Percentiles rank a stretch among this genome's conserved stretches.
Evolutionary conservation across 2,888 invertebrate genomes (phyloP).

Genomic region (Apotomis turbidana): DNA sequence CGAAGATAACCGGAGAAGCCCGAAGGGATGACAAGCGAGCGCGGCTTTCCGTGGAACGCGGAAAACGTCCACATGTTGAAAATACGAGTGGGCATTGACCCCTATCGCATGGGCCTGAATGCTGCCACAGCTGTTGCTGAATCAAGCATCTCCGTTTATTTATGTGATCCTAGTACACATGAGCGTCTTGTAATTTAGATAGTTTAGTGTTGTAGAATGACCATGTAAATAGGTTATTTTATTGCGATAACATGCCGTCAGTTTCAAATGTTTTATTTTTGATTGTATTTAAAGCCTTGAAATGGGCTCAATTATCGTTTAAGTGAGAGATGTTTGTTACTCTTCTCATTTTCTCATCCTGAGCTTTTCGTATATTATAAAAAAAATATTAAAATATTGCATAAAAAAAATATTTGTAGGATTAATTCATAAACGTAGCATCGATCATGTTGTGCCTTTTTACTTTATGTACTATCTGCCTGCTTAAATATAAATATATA

Average conservation of each 20-base stretch:
- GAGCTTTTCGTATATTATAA: no score
- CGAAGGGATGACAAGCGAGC: constrained; percentile 77
- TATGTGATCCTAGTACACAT: constrained; percentile 57
- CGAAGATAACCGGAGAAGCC: constrained; percentile 69
- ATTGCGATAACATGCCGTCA: not conserved
- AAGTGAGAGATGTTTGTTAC: no score
- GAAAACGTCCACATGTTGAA: constrained; percentile 83
- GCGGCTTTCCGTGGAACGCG: constrained; percentile 82
- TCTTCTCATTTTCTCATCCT: no score
- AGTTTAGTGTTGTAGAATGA: constrained; percentile 1
- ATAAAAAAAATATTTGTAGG: no score
- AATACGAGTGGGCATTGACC: constrained; percentile 82
- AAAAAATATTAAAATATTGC: no score
- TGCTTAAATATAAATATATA: no score
- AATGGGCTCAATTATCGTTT: no score
- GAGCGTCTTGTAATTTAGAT: constrained; percentile 20
- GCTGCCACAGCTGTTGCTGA: constrained; percentile 75
- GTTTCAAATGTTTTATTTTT: not conserved
- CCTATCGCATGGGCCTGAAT: constrained; percentile 72
- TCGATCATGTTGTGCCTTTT: no score
- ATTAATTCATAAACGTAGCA: no score
- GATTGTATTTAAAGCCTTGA: not conserved
- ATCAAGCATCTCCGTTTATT: constrained; percentile 75
- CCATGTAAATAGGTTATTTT: constrained; percentile 15
- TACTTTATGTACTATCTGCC: no score